Conservation (phyloP, 2,113 vertebrate genomes). For the Dasyprocta punctata region DNA sequence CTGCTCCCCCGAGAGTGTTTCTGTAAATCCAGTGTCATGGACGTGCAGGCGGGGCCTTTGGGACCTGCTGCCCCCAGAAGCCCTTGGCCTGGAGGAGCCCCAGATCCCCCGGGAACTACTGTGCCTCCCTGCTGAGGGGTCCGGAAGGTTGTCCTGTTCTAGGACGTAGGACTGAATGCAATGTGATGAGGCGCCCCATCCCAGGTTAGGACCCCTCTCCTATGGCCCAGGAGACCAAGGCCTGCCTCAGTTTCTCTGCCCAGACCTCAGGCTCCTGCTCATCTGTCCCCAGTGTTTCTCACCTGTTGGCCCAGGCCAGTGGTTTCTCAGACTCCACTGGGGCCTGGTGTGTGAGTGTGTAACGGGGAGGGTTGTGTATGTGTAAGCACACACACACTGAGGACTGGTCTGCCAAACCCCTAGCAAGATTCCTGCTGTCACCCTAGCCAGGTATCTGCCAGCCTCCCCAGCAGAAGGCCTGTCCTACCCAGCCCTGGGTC, state of each 20-base stretch:
- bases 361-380: fast-evolving
- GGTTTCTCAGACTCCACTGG: neutral
- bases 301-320: neutral
- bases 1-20: fast-evolving
- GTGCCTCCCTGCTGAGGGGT: neutral
- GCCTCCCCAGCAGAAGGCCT: fast-evolving
- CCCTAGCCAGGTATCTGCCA: fast-evolving
- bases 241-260: neutral
- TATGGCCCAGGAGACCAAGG: neutral
- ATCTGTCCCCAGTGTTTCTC: too few species aligned
- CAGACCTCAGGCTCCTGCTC: neutral
- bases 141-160: too few species aligned
- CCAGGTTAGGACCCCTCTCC: too few species aligned
- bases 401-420: fast-evolving
- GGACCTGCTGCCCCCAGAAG: too few species aligned
- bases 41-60: neutral
- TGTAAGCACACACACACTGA: neutral
- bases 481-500: neutral
- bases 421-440: fast-evolving
- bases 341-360: neutral
- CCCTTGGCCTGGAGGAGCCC: too few species aligned
- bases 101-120: neutral
- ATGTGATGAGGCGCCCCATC: neutral
- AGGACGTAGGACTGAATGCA: neutral
- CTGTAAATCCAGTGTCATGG: fast-evolving